Base-by-base conservation (phyloP, 2,888 invertebrate genomes). In the Cyclophora albipunctata region DNA sequence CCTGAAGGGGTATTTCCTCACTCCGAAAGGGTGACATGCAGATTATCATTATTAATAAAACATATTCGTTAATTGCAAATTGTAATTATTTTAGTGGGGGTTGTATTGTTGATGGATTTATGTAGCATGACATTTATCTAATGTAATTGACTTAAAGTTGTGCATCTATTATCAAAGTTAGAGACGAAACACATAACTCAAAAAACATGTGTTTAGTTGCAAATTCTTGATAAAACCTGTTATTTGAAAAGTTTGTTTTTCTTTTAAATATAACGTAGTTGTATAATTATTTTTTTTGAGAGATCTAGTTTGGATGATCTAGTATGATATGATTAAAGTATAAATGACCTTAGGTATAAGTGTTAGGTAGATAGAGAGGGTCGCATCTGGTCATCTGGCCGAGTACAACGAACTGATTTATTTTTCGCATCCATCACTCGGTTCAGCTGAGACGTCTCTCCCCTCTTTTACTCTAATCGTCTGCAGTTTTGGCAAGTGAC, bases 331-430 rank as follows among this genome's bases (percentile, higher is more conserved):
- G 34, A 7, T 46, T 7, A 34, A 41, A 41, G 45, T 34, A 34
- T 33, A 34, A 43, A 43, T 43, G 43, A 43, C 43, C 43, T 43
- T 3, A 43, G 42, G 20, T 42, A 42, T 7, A 47, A 44, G 35
- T 44, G 34, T n/a, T 48, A 40, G 37, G 37, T 45, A 20, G 34
- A 47, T 47, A 45, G 43, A 51, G 52, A 52, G 66, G 70, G 74
- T 67, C 81, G 69, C 81, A 78, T 70, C 75, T 79, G 80, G 80
- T 74, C 78, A 78, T 71, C 69, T 67, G 71, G 69, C 62, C 73
- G 73, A 81, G 76, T 73, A 72, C 72, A 71, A 76, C 71, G 75
- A 75, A 66, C 78, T 81, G 87, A 88, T 87, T 87, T 86, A 88
- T 85, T 75, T 76, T 66, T 69, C 62, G 74, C 69, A 86, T 88